Evolutionary conservation across 2,113 vertebrate species (phyloP), one percentile per base, ranked within the genome.

Genomic region (Otocyon megalotis): DNA sequence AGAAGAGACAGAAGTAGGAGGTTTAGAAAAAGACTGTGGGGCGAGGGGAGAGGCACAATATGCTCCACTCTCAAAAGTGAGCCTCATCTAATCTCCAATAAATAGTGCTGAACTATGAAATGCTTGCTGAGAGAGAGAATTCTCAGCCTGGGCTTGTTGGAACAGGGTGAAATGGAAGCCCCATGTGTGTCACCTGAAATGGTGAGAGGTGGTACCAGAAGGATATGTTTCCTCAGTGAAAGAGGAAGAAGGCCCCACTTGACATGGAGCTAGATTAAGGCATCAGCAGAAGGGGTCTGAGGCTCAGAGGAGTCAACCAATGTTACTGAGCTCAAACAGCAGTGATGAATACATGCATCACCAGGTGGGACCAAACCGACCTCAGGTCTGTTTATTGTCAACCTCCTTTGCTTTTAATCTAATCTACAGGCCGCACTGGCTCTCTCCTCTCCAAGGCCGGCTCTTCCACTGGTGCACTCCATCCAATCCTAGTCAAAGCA

Each of bases 121-220:
- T 30, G 5, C 76, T 94, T 93, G 84, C 48, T 24, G 17, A 89
- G 88, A 65, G 88, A 65, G 63, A 92, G 48, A 50, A 71, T 88
- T 88, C 87, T 81, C 54, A 83, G 20, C 80, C 83, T 50, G 32
- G 24, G 54, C 48, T 53, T 58, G 22, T 20, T 72, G 54, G 60
- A 35, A 24, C 0, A 32, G 48, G 24, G 35, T 72, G 54, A 97
- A 80, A 79, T 26, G 58, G 63, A 93, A 92, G 81, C 7, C 20
- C 35, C 2, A 0, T 13, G 8, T 84, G 24, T 80, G 58, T 82
- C 26, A 62, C 50, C 48, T 30, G 53, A 74, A 26, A 90, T 58
- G 62, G 76, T 60, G 48, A 77, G 35, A 77, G 22, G 76, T 32
- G 58, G 48, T 24, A 35, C 54, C 17, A 22, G 28, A 72, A 92